phyloP scores from a whole-genome alignment of 2,797 vertebrate species.

The Gymnoscopelus braueri region DNA sequence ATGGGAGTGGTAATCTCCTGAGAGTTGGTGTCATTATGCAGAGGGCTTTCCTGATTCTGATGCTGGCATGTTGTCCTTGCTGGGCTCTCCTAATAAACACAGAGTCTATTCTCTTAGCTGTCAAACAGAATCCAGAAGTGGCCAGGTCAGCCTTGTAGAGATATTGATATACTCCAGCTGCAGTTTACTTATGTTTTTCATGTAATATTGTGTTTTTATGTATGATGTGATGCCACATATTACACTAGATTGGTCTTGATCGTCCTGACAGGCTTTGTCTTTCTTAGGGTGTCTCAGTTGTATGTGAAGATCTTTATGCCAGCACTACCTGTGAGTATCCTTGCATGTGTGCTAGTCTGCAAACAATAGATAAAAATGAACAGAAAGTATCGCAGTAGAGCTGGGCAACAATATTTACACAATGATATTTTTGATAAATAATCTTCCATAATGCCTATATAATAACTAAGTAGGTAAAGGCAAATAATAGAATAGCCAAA shows the following conservation, averaged over 20 bases:
- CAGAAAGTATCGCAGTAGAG: no score
- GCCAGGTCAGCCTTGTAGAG: slow-evolving; percentile 77
- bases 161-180: not conserved
- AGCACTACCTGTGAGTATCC: slow-evolving; percentile 90
- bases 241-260: not conserved
- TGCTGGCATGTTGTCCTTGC: slow-evolving; percentile 90
- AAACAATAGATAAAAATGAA: not conserved
- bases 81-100: slow-evolving; percentile 93
- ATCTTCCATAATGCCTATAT: no score
- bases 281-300: slow-evolving; percentile 85
- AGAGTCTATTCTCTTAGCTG: slow-evolving; percentile 81
- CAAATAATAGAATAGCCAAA: no score
- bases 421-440: no score
- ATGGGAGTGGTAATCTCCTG: slow-evolving; percentile 83
- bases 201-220: no score
- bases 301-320: slow-evolving; percentile 93
- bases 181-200: not conserved
- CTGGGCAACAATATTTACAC: no score
- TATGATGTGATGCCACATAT: not conserved
- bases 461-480: no score
- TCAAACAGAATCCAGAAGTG: slow-evolving; percentile 84
- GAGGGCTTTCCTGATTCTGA: slow-evolving; percentile 80
- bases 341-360: not conserved
- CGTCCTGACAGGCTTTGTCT: slow-evolving; percentile 19
- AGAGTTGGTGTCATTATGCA: slow-evolving; percentile 88